Conservation (phyloP, 1,140 invertebrate genomes). For the Adelges cooleyi region DNA sequence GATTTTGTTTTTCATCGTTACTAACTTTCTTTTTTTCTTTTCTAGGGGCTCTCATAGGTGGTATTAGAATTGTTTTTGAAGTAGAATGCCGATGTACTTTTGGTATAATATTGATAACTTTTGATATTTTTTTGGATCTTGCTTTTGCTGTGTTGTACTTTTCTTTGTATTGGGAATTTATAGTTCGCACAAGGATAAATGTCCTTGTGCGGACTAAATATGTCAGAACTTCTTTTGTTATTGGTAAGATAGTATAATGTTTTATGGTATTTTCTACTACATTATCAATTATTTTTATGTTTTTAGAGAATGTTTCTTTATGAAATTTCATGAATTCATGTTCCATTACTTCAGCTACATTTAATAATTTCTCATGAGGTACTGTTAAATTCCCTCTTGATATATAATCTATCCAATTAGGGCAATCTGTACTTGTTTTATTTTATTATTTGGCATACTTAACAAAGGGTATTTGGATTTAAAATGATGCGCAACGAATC, state of each 20-base stretch:
- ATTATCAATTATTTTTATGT: background rate
- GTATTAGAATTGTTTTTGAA: too few relatives aligned
- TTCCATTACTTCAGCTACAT: background rate
- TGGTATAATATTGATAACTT: too few relatives aligned
- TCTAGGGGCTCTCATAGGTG: too few relatives aligned
- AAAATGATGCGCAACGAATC: background rate
- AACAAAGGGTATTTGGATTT: background rate
- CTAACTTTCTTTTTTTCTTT: too few relatives aligned
- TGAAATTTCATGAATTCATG: background rate
- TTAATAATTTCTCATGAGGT: background rate
- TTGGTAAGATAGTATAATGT: background rate
- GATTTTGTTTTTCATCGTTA: too few relatives aligned
- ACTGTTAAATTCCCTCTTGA: background rate
- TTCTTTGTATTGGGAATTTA: too few relatives aligned
- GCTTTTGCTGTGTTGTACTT: too few relatives aligned
- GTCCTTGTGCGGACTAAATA: background rate
- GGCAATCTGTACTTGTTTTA: background rate
- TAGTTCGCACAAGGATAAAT: background rate
- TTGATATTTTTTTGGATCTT: too few relatives aligned
- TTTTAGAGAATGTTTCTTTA: background rate
- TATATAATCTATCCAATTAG: background rate
- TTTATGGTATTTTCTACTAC: background rate
- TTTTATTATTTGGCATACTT: background rate
- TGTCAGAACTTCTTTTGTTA: background rate
- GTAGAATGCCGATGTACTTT: too few relatives aligned